Percentiles rank a stretch among this genome's conserved stretches.
Conservation (phyloP, 2,888 invertebrate genomes). For the Pherbina coryleti region DNA sequence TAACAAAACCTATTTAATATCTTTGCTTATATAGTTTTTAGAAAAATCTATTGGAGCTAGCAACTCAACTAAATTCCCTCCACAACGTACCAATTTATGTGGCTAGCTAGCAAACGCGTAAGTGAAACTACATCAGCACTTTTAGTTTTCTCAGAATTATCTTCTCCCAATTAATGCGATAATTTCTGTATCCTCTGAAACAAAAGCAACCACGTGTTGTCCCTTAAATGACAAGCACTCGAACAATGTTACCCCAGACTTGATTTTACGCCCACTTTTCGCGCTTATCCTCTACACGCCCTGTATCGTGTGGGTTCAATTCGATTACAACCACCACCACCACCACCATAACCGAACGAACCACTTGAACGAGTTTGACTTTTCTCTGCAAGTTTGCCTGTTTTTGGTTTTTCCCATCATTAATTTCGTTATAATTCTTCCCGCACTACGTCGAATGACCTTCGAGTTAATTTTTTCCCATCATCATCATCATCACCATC, state of each 20-base stretch:
- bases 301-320: too few relatives aligned
- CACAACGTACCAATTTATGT: too few relatives aligned
- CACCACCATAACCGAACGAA: background rate
- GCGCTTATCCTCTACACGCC: background rate
- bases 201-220: background rate
- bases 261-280: background rate
- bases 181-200: too few relatives aligned
- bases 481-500: conserved; percentile 32
- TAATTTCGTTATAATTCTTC: conserved; percentile 33
- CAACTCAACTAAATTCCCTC: too few relatives aligned
- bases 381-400: conserved; percentile 15
- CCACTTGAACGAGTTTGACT: background rate
- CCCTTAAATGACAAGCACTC: too few relatives aligned
- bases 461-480: background rate
- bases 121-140: too few relatives aligned
- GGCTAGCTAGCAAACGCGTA: too few relatives aligned
- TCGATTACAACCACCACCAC: background rate
- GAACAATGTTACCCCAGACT: too few relatives aligned
- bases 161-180: background rate
- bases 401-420: conserved; percentile 24
- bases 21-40: too few relatives aligned
- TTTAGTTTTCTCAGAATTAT: too few relatives aligned
- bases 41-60: too few relatives aligned
- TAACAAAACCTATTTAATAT: too few relatives aligned
- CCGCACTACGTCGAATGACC: background rate